Evolutionary conservation across 2,888 invertebrate genomes (phyloP).

Genomic region (Geotrupes spiniger): DNA sequence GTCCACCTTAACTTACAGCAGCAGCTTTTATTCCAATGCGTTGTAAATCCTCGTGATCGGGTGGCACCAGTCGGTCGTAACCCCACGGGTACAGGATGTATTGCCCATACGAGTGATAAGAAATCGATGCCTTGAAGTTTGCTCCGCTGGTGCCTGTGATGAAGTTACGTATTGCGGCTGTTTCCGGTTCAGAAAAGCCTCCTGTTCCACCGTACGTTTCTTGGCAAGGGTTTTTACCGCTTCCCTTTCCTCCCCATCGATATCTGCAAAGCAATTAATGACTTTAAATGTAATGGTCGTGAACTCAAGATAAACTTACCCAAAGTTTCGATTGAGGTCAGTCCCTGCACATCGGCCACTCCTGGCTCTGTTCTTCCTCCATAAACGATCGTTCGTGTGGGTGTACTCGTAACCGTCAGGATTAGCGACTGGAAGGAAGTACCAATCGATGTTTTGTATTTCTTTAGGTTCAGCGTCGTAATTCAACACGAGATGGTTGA

Average conservation of each 20-base stretch:
- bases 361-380: slow-evolving; percentile 73
- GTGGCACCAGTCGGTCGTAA: slow-evolving; percentile 68
- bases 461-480: slow-evolving; percentile 61
- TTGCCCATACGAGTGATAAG: slow-evolving; percentile 85
- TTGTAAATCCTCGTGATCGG: slow-evolving; percentile 69
- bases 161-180: slow-evolving; percentile 62
- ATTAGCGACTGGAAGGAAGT: slow-evolving; percentile 71
- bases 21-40: slow-evolving; percentile 68
- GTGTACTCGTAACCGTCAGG: slow-evolving; percentile 89
- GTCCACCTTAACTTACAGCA: slow-evolving; percentile 49
- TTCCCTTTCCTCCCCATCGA: slow-evolving; percentile 83
- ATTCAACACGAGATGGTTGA: slow-evolving; percentile 67
- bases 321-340: slow-evolving; percentile 85
- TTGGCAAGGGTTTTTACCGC: slow-evolving; percentile 77
- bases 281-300: slow-evolving; percentile 38
- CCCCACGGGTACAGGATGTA: slow-evolving; percentile 87
- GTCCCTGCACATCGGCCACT: slow-evolving; percentile 68
- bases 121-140: slow-evolving; percentile 68
- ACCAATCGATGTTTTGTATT: slow-evolving; percentile 79
- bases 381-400: slow-evolving; percentile 75
- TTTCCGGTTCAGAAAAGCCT: slow-evolving; percentile 87
- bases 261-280: too few species aligned
- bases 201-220: slow-evolving; percentile 77
- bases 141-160: slow-evolving; percentile 47
- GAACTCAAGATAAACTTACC: slow-evolving; percentile 47